Percentiles rank a stretch among this genome's conserved stretches.
phyloP scores from a whole-genome alignment of 2,888 invertebrate genomes.

The Andrena minutula region DNA sequence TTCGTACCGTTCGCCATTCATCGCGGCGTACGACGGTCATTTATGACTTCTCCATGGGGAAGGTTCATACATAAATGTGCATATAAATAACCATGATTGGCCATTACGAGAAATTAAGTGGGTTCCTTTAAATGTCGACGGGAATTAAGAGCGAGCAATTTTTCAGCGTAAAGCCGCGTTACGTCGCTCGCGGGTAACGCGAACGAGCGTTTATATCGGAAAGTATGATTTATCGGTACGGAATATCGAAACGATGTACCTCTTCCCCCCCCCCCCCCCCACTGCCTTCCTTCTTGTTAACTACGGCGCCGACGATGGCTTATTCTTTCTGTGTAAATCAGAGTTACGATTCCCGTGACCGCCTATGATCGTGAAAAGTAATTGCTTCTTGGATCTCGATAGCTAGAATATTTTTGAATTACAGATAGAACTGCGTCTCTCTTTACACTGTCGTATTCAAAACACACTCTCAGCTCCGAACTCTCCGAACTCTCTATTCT shows the following conservation, averaged over 20 bases:
- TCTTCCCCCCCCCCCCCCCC: background rate
- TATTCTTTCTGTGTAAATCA: constrained; percentile 17
- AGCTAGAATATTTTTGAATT: background rate
- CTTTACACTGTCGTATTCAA: too few species aligned
- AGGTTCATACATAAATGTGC: constrained; percentile 51
- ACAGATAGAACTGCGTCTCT: too few species aligned
- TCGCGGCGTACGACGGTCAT: constrained; percentile 27
- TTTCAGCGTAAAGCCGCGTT: constrained; percentile 39
- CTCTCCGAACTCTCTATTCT: too few species aligned
- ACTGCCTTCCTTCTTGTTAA: background rate
- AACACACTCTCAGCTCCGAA: too few species aligned
- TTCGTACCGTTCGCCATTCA: constrained; percentile 20
- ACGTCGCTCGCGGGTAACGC: constrained; percentile 18
- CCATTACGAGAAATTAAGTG: constrained; percentile 56
- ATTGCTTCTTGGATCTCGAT: background rate
- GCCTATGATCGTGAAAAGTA: too few species aligned
- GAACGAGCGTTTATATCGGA: constrained; percentile 49
- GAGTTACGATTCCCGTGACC: constrained; percentile 29
- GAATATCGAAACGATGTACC: constrained; percentile 27
- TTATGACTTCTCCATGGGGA: constrained; percentile 34
- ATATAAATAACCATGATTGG: constrained; percentile 57
- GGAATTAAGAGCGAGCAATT: constrained; percentile 56
- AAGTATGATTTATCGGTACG: constrained; percentile 47
- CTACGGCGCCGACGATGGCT: background rate
- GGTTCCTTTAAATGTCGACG: constrained; percentile 59